phyloP scores from a whole-genome alignment of 1,140 invertebrate species.

The Orius laevigatus region DNA sequence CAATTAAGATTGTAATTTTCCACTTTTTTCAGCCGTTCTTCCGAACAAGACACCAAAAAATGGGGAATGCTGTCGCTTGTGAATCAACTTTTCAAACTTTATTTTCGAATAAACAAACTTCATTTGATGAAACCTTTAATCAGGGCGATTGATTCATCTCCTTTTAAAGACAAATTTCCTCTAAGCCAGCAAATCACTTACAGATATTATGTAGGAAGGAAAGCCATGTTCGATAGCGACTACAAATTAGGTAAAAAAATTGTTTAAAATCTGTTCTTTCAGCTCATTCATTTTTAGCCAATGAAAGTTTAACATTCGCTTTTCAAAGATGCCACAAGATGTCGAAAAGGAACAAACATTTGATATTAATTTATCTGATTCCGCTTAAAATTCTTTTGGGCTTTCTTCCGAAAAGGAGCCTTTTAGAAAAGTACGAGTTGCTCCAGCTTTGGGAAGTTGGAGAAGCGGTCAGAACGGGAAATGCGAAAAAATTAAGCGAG shows the following conservation, averaged over 20 bases:
- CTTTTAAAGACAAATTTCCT: slow-evolving; percentile 75
- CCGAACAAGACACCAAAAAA: slow-evolving; percentile 79
- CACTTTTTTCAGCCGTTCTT: slow-evolving; percentile 39
- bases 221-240: slow-evolving; percentile 96
- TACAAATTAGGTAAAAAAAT: slow-evolving; percentile 50
- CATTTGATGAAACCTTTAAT: slow-evolving; percentile 94
- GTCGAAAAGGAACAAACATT: slow-evolving; percentile 75
- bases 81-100: slow-evolving; percentile 95
- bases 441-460: slow-evolving; percentile 79
- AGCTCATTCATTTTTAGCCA: slow-evolving; percentile 41
- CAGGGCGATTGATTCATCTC: slow-evolving; percentile 82
- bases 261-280: not conserved
- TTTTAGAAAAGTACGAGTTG: slow-evolving; percentile 81
- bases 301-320: slow-evolving; percentile 81
- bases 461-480: slow-evolving; percentile 70
- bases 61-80: slow-evolving; percentile 91
- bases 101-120: slow-evolving; percentile 92
- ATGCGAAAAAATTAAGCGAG: slow-evolving; percentile 66
- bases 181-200: slow-evolving; percentile 83
- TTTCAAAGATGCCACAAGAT: slow-evolving; percentile 75
- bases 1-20: too few relatives aligned
- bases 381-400: slow-evolving; percentile 71
- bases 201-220: slow-evolving; percentile 90
- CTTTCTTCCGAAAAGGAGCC: slow-evolving; percentile 61
- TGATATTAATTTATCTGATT: slow-evolving; percentile 90